Percentiles rank a stretch among this genome's conserved stretches.
Conservation (phyloP, 2,888 invertebrate genomes). For the Atherix ibis region DNA sequence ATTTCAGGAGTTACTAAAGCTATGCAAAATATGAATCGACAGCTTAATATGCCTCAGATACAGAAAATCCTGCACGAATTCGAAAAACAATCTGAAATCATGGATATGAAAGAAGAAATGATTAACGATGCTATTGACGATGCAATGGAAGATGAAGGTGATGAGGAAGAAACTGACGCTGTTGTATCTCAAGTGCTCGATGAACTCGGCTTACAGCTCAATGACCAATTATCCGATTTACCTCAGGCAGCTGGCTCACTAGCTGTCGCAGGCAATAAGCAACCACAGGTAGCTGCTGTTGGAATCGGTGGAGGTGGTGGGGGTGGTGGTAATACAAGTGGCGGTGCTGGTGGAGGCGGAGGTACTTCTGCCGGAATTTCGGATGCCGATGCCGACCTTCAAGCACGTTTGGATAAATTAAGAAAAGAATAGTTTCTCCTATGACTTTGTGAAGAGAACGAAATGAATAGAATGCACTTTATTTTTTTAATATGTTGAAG, state of each 20-base stretch:
- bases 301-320: slow-evolving; percentile 28
- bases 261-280: slow-evolving; percentile 41
- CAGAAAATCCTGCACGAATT: slow-evolving; percentile 95
- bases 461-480: not conserved
- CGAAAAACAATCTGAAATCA: slow-evolving; percentile 98
- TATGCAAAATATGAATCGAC: slow-evolving; percentile 96
- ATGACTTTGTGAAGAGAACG: not conserved
- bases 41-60: slow-evolving; percentile 95
- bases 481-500: too few species aligned
- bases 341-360: slow-evolving; percentile 25
- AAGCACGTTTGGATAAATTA: slow-evolving; percentile 89
- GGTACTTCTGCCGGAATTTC: slow-evolving; percentile 38
- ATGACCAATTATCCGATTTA: slow-evolving; percentile 79
- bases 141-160: slow-evolving; percentile 96
- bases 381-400: slow-evolving; percentile 94
- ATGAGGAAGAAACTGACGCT: slow-evolving; percentile 95
- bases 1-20: slow-evolving; percentile 73
- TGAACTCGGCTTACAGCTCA: slow-evolving; percentile 90
- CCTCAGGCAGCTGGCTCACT: slow-evolving; percentile 48
- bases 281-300: slow-evolving; percentile 43
- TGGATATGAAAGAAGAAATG: slow-evolving; percentile 99
- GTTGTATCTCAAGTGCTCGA: slow-evolving; percentile 93
- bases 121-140: slow-evolving; percentile 99
- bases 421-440: slow-evolving; percentile 51
- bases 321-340: slow-evolving; percentile 31